These are phyloP conservation scores for Cotesia chilonis DNA, from an alignment of 1,140 invertebrate genomes.

Conservation along the genomic window DNA sequence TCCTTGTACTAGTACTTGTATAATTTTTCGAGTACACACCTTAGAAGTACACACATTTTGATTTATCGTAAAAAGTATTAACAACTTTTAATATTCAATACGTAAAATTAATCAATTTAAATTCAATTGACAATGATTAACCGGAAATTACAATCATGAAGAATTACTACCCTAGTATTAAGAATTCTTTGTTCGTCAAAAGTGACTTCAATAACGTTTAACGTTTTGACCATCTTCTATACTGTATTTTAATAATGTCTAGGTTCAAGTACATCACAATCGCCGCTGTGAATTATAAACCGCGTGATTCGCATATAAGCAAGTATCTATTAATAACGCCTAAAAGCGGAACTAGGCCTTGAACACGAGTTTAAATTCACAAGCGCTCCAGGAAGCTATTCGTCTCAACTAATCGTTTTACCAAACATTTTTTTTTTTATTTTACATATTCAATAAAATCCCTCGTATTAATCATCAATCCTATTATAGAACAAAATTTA, in stretches of 20 bases:
- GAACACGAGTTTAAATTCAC: constrained; percentile 13
- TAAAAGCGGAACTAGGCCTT: constrained; percentile 40
- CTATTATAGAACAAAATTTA: no score
- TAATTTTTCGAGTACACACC: no score
- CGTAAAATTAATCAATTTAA: no score
- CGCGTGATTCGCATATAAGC: constrained; percentile 30
- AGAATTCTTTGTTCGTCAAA: constrained; percentile 1
- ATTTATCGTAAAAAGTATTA: no score
- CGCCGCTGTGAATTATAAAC: constrained; percentile 7
- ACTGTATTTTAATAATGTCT: constrained; percentile 10
- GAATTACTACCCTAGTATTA: no score
- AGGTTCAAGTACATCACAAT: constrained; percentile 8
- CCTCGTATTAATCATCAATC: background rate
- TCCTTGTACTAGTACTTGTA: no score
- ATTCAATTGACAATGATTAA: no score
- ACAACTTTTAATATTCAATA: no score
- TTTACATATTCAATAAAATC: constrained; percentile 5
- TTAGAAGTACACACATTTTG: no score
- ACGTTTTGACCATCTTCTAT: constrained; percentile 2
- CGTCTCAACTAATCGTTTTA: constrained; percentile 6
- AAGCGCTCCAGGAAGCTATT: constrained; percentile 34
- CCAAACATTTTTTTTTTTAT: constrained; percentile 1
- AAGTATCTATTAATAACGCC: constrained; percentile 40
- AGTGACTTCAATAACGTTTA: constrained; percentile 17
- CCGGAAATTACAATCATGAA: no score